phyloP scores from a whole-genome alignment of 2,888 invertebrate species.

The Caprella mutica region DNA sequence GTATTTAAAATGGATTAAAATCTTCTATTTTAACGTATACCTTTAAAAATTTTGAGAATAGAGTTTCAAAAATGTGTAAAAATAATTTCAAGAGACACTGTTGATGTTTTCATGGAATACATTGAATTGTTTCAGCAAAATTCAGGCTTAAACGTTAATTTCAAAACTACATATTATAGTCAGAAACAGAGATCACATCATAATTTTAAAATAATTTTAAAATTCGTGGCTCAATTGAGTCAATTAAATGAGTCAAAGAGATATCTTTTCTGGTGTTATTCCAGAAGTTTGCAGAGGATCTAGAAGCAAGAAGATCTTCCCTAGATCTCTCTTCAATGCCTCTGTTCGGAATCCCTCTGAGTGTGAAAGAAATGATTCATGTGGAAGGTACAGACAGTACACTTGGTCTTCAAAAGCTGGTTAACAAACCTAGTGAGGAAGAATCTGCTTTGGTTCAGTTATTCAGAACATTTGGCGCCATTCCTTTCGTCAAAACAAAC shows the following conservation, averaged over 20 bases:
- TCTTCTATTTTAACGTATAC: not conserved
- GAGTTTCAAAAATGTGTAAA: not conserved
- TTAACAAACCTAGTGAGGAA: constrained; percentile 37
- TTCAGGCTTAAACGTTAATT: too few species aligned
- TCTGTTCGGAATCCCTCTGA: constrained; percentile 39
- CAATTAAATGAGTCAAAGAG: too few species aligned
- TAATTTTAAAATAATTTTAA: too few species aligned
- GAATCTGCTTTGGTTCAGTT: constrained; percentile 27
- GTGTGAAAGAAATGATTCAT: constrained; percentile 39
- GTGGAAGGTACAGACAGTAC: constrained; percentile 40
- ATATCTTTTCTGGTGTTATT: too few species aligned
- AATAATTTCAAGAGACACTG: too few species aligned
- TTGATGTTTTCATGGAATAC: too few species aligned
- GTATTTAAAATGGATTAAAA: not conserved
- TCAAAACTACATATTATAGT: too few species aligned
- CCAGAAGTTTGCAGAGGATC: not conserved
- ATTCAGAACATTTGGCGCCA: constrained; percentile 41
- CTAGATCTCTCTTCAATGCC: too few species aligned
- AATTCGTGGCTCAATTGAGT: too few species aligned
- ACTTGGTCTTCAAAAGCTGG: constrained; percentile 39
- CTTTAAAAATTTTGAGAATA: not conserved
- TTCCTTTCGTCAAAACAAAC: constrained; percentile 45
- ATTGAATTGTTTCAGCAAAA: too few species aligned
- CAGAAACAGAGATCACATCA: too few species aligned
- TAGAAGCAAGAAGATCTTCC: too few species aligned